A percentile compares a stretch with the other conserved stretches of the same genome.
Conservation (phyloP, 2,888 invertebrate genomes). For the Tenodera sinensis region DNA sequence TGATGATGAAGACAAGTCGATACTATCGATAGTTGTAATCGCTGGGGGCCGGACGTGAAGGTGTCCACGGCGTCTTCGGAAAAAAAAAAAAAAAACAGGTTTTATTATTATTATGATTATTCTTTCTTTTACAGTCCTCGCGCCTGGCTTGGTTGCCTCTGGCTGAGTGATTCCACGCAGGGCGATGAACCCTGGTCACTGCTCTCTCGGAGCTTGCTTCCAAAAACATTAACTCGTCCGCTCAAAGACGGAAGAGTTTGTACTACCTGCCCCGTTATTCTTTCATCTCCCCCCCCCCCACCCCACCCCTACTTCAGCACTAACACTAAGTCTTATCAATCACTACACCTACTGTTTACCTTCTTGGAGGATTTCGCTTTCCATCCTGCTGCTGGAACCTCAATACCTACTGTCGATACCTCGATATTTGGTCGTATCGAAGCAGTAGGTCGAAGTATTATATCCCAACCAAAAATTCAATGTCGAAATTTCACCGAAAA, state of each 20-base stretch:
- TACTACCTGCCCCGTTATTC: background rate
- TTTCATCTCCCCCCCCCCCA: too few relatives aligned
- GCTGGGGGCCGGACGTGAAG: background rate
- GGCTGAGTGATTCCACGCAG: constrained; percentile 12
- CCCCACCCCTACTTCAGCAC: too few relatives aligned
- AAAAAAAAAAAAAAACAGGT: background rate
- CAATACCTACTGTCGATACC: too few relatives aligned
- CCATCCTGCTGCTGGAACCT: too few relatives aligned
- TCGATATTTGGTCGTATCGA: too few relatives aligned
- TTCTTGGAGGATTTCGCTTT: too few relatives aligned
- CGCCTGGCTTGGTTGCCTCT: background rate
- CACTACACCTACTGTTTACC: too few relatives aligned
- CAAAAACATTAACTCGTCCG: background rate
- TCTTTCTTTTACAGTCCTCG: background rate
- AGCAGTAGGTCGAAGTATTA: too few relatives aligned
- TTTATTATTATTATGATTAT: background rate
- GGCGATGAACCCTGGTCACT: constrained; percentile 13
- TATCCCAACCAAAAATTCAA: too few relatives aligned
- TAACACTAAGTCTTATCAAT: too few relatives aligned
- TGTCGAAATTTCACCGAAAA: too few relatives aligned
- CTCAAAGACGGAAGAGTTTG: background rate
- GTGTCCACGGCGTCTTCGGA: background rate
- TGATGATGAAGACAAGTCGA: background rate
- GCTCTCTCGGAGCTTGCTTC: background rate
- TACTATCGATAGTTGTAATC: constrained; percentile 5